phyloP scores from a whole-genome alignment of 2,113 vertebrate genomes.

The Rhizomys pruinosus region DNA sequence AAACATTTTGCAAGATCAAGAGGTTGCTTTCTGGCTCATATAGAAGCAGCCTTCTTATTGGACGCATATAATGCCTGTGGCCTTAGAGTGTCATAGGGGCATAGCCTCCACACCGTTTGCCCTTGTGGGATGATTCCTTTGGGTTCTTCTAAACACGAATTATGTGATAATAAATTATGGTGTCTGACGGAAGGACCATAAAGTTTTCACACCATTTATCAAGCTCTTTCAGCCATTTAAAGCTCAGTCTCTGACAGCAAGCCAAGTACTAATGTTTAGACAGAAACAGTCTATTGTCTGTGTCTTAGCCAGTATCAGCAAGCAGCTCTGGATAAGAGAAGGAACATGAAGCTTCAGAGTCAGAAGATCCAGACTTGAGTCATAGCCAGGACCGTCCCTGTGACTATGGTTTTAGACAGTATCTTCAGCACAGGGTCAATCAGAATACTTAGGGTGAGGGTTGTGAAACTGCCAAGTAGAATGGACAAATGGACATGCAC shows the following conservation, averaged over 20 bases:
- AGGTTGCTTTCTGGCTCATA: conserved; percentile 83
- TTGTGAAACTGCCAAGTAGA: neutral
- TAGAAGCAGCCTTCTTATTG: conserved; percentile 86
- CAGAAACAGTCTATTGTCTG: conserved; percentile 61
- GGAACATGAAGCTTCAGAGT: neutral
- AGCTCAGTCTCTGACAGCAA: conserved; percentile 73
- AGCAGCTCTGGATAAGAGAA: conserved; percentile 38
- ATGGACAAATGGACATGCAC: neutral
- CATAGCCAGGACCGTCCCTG: neutral
- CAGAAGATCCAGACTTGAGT: neutral
- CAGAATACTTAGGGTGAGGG: neutral
- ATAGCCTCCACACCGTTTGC: conserved; percentile 76
- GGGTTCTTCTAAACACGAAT: conserved; percentile 79
- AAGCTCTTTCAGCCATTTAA: conserved; percentile 75
- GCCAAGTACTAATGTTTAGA: conserved; percentile 64
- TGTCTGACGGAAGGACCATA: conserved; percentile 78
- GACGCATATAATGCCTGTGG: conserved; percentile 84
- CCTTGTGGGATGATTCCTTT: conserved; percentile 80
- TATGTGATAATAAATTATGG: conserved; percentile 78
- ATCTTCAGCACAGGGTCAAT: neutral
- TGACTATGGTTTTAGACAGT: neutral
- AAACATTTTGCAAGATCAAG: conserved; percentile 90
- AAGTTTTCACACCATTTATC: conserved; percentile 82
- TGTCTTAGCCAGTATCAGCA: conserved; percentile 30
- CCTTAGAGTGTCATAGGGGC: conserved; percentile 82